Conservation (phyloP, 1,140 invertebrate species). For the Habropoda laboriosa region DNA sequence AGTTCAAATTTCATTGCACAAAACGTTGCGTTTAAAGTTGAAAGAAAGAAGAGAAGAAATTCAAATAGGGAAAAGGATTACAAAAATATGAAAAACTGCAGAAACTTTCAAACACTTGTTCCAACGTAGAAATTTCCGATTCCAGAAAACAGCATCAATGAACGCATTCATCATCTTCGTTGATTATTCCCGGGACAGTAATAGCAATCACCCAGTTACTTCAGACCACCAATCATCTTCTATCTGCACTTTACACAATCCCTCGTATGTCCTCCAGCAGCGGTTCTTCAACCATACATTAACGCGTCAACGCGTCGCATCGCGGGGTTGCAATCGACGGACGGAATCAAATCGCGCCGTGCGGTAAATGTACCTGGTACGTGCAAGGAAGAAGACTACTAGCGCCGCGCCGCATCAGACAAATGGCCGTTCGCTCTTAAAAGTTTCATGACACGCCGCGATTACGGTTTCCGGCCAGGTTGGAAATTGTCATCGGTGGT, state of each 20-base stretch:
- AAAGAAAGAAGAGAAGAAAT: too few species aligned
- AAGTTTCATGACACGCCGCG: constrained; percentile 17
- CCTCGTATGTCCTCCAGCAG: too few species aligned
- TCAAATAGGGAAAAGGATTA: too few species aligned
- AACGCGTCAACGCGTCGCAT: constrained; percentile 9
- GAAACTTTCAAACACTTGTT: too few species aligned
- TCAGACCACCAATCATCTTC: neutral
- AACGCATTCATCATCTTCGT: too few species aligned
- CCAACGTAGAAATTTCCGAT: too few species aligned
- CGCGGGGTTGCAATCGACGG: neutral
- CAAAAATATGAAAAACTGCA: too few species aligned
- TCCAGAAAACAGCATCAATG: too few species aligned
- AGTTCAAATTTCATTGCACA: too few species aligned
- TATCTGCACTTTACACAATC: neutral
- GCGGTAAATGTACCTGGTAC: neutral
- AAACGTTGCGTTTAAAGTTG: too few species aligned
- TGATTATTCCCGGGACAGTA: too few species aligned
- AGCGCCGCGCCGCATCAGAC: neutral
- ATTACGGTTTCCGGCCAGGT: constrained; percentile 2
- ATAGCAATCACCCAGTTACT: too few species aligned
- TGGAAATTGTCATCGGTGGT: neutral
- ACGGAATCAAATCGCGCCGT: neutral
- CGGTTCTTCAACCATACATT: neutral
- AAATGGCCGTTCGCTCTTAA: constrained; percentile 17
- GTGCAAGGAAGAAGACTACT: neutral